Conservation (phyloP, 2,113 vertebrate species). For the Halcyon senegalensis region DNA sequence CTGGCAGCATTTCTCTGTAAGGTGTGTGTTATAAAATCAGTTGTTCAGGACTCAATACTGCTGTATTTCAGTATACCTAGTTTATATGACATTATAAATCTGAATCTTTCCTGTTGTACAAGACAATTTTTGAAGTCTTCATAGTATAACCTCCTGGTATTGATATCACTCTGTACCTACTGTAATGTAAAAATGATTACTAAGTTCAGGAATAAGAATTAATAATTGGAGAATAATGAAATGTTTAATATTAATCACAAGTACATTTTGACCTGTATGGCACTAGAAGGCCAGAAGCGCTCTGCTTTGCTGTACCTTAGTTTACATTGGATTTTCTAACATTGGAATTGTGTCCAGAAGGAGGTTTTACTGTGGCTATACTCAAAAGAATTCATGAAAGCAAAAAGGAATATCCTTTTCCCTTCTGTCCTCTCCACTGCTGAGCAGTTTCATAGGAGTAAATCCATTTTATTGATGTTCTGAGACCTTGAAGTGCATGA, state of each 20-base stretch:
- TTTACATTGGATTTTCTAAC: neutral
- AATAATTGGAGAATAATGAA: neutral
- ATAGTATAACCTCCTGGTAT: neutral
- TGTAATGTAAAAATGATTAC: neutral
- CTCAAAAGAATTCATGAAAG: neutral
- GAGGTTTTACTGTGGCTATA: neutral
- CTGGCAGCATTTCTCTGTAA: constrained; percentile 2
- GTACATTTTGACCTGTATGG: neutral
- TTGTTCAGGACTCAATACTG: neutral
- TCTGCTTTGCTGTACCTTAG: neutral
- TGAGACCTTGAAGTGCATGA: neutral
- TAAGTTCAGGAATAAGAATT: neutral
- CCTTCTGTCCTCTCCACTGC: neutral
- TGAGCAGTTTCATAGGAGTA: neutral
- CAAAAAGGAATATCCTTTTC: neutral
- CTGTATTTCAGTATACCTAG: neutral
- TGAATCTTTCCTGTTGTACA: neutral
- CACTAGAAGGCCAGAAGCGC: neutral
- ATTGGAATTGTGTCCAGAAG: neutral
- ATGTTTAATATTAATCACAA: neutral
- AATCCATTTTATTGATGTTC: neutral
- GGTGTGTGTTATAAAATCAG: neutral
- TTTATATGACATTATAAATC: neutral
- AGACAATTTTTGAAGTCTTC: neutral
- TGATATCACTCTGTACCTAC: neutral